Conservation (phyloP, 1,140 invertebrate genomes). For the Lysiphlebus fabarum region DNA sequence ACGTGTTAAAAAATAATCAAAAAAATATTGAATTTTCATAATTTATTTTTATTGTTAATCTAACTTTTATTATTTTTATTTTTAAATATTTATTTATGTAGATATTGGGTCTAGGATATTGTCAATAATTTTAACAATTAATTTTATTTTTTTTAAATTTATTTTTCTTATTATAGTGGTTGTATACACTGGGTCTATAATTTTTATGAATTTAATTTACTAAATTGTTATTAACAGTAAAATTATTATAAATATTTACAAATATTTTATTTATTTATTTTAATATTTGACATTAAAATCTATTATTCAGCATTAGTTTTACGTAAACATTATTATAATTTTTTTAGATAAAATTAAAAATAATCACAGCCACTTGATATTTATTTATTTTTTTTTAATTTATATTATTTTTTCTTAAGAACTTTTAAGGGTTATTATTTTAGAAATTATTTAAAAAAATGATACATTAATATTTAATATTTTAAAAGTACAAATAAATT, state of each 20-base stretch:
- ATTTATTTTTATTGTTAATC: too few species aligned
- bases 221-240: conserved; percentile 32
- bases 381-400: conserved; percentile 24
- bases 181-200: conserved; percentile 23
- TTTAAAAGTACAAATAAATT: too few species aligned
- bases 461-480: too few species aligned
- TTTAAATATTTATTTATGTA: too few species aligned
- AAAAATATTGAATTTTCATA: too few species aligned
- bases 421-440: background rate
- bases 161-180: too few species aligned
- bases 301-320: background rate
- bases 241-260: conserved; percentile 35
- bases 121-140: too few species aligned
- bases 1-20: too few species aligned
- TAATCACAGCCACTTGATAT: conserved; percentile 51
- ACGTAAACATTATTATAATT: background rate
- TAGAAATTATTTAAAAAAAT: too few species aligned
- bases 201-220: conserved; percentile 24
- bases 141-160: too few species aligned
- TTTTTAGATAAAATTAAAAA: conserved; percentile 38
- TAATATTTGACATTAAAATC: background rate
- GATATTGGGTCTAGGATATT: too few species aligned
- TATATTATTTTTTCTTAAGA: background rate
- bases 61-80: too few species aligned
- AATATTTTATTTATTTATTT: background rate